phyloP scores from a whole-genome alignment of 2,797 vertebrate species.

The Bryconaethiops microstoma region DNA sequence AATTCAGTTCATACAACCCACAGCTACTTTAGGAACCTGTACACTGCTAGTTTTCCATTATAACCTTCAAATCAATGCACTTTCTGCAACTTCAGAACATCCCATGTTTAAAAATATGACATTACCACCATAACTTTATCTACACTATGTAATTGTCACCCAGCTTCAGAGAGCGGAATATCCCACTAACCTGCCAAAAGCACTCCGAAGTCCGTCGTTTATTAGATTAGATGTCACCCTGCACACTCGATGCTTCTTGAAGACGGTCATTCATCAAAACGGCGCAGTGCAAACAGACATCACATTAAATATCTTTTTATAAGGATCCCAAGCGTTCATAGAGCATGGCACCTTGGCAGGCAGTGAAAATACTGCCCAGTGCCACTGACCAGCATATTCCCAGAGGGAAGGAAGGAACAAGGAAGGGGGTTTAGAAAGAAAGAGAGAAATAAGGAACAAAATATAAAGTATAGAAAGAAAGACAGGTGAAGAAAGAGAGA shows the following conservation, averaged over 20 bases:
- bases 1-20: too few relatives aligned
- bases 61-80: too few relatives aligned
- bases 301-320: conserved; percentile 9
- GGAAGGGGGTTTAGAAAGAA: background rate
- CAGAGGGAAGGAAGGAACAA: background rate
- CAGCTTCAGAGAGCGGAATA: background rate
- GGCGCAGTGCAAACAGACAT: background rate
- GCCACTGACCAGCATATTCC: background rate
- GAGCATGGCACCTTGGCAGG: background rate
- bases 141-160: background rate
- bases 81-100: background rate
- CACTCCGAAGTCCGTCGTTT: background rate
- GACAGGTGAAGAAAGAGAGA: background rate
- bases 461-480: background rate
- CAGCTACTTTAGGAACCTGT: too few relatives aligned
- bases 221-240: conserved; percentile 1
- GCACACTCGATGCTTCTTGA: background rate
- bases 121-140: background rate
- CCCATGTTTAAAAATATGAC: too few relatives aligned
- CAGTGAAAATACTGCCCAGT: background rate
- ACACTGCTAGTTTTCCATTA: background rate
- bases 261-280: background rate
- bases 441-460: too few relatives aligned
- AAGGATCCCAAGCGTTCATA: background rate
- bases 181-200: background rate